Base-by-base conservation (phyloP, 2,113 vertebrate genomes). In the Ivindomyrus marchei region DNA sequence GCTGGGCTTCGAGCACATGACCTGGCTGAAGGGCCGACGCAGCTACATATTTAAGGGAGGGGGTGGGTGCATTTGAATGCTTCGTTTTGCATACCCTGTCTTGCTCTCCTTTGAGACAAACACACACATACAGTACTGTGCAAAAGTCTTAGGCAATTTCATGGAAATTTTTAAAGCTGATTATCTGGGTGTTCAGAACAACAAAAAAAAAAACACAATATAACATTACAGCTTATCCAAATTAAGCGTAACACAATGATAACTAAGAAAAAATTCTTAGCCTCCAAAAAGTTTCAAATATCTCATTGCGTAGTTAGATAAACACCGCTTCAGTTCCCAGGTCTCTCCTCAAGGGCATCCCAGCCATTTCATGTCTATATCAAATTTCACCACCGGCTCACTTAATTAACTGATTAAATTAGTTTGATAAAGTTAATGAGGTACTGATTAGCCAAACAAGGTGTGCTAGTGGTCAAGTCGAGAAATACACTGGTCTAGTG, bases 31-130 rank as follows among this genome's bases (percentile, higher is more conserved):
- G 19, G 98, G 98, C 24, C 95, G 97, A 4, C 97, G 98, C 91
- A 99, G 98, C 95, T 98, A 98, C 91, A 99, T 99, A 92, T 99
- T 99, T 93, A 98, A 97, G 93, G 98, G 98, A 2, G 97, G 96
- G 95, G 98, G 98, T 99, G 66, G 70, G 70, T 21, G 2, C 19
- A 21, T 56, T 53, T 21, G 1, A 53, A 6, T 19, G 17, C 17
- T 6, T 53, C 4, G 4, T 21, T 56, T 56, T 21, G 53, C 52
- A 53, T 4, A 5, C 21, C 21, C 56, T 24, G 24, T 1, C 56
- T 62, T 3, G 56, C 24, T n/a, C 7, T 62, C 21, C 58, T 27
- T 62, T 27, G 58, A 62, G 58, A 62, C 58, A 62, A 24, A 62
- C 58, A 27, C 24, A 27, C 58, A 27, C 58, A 62, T n/a, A 62